Conservation (phyloP, 2,113 vertebrate genomes). For the Seriola dumerili region DNA sequence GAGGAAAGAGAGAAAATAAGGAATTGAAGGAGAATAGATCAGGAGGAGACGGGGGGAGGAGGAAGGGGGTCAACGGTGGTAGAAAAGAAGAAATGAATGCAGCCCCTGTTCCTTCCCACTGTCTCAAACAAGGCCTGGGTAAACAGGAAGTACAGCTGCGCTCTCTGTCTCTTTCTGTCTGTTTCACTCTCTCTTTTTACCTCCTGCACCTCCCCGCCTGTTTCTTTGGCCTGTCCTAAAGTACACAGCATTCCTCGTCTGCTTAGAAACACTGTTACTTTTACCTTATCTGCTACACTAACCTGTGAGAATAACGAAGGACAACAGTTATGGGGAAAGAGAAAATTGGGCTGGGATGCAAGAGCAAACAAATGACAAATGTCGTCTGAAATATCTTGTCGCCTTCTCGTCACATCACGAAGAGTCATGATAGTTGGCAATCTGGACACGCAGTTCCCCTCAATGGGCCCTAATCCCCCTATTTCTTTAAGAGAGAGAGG, state of each 20-base stretch:
- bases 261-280: constrained; percentile 34
- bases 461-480: constrained; percentile 94
- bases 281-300: constrained; percentile 29
- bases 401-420: constrained; percentile 49
- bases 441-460: constrained; percentile 95
- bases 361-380: constrained; percentile 26
- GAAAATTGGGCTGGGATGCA: background rate
- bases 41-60: constrained; percentile 42
- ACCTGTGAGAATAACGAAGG: constrained; percentile 8
- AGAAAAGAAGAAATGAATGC: constrained; percentile 78
- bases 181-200: constrained; percentile 38
- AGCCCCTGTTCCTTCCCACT: constrained; percentile 78
- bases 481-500: constrained; percentile 90
- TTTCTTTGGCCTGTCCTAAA: constrained; percentile 51
- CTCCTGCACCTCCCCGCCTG: constrained; percentile 41
- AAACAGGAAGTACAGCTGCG: constrained; percentile 86
- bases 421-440: constrained; percentile 93
- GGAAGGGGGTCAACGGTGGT: constrained; percentile 73
- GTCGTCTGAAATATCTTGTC: constrained; percentile 87
- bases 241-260: constrained; percentile 61
- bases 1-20: constrained; percentile 33
- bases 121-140: constrained; percentile 75
- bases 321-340: background rate
- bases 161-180: constrained; percentile 49
- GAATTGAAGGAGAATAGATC: constrained; percentile 52